A percentile compares a stretch with the other conserved stretches of the same genome.
Evolutionary conservation across 2,113 vertebrate genomes (phyloP).

Genomic region (Anarrhichthys ocellatus): DNA sequence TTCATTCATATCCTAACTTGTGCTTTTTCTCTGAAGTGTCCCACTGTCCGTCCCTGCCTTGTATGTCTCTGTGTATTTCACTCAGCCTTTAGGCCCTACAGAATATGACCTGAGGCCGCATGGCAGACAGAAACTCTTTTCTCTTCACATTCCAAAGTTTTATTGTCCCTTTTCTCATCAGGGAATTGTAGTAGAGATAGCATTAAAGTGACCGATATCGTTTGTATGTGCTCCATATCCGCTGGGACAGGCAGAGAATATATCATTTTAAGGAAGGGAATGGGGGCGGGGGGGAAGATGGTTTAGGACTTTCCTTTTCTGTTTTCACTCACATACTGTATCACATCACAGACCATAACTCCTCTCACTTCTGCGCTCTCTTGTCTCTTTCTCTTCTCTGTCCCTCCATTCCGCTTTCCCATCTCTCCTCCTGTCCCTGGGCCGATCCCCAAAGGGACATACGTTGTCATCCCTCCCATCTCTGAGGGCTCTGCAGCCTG

Average conservation of each 20-base stretch:
- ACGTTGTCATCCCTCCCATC: constrained; percentile 69
- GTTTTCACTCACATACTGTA: constrained; percentile 28
- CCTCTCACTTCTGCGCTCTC: constrained; percentile 19
- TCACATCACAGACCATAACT: constrained; percentile 48
- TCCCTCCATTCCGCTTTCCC: constrained; percentile 37
- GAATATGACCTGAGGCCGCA: constrained; percentile 57
- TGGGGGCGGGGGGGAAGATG: constrained; percentile 17
- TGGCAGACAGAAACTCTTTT: constrained; percentile 54
- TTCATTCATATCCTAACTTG: background rate
- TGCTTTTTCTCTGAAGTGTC: constrained; percentile 21
- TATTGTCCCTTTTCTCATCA: constrained; percentile 69
- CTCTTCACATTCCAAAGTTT: constrained; percentile 70
- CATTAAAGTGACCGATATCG: constrained; percentile 59
- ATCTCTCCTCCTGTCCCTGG: constrained; percentile 48
- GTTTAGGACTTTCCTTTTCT: constrained; percentile 53
- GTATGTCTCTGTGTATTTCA: constrained; percentile 43
- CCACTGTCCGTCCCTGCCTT: constrained; percentile 16
- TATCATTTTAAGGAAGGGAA: constrained; percentile 53
- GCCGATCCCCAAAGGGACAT: constrained; percentile 46
- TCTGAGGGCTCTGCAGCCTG: constrained; percentile 71
- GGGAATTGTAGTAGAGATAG: constrained; percentile 65
- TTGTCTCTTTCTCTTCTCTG: constrained; percentile 42
- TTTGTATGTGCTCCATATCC: constrained; percentile 65
- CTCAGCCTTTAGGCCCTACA: constrained; percentile 45
- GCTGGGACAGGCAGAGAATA: constrained; percentile 52